phyloP scores from a whole-genome alignment of 2,888 invertebrate species.

The Acleris sparsana region DNA sequence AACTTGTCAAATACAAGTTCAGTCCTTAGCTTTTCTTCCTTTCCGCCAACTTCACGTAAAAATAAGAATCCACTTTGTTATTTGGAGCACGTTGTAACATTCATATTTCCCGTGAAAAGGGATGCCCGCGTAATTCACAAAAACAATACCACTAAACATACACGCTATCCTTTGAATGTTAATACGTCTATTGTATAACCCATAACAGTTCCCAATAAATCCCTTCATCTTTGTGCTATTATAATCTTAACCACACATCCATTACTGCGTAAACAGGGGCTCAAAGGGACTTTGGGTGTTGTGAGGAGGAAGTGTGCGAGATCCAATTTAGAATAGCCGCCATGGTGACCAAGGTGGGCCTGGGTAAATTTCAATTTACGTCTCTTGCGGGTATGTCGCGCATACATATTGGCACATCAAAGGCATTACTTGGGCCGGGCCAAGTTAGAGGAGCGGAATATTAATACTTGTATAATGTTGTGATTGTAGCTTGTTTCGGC shows the following conservation, averaged over 20 bases:
- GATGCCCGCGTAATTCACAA: conserved; percentile 17
- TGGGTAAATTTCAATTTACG: conserved; percentile 64
- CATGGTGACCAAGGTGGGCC: conserved; percentile 40
- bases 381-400: conserved; percentile 53
- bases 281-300: conserved; percentile 10
- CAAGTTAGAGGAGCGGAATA: conserved; percentile 34
- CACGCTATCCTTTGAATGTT: conserved; percentile 26
- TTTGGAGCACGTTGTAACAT: background rate
- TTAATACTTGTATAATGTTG: conserved; percentile 27
- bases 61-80: background rate
- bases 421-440: conserved; percentile 43
- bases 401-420: conserved; percentile 66
- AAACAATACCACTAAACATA: conserved; percentile 31
- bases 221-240: conserved; percentile 19
- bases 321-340: conserved; percentile 11
- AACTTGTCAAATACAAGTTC: no score
- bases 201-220: conserved; percentile 35
- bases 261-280: conserved; percentile 9
- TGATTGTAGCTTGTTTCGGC: conserved; percentile 1
- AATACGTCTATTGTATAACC: conserved; percentile 26
- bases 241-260: conserved; percentile 27
- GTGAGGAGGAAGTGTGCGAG: conserved; percentile 10
- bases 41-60: no score
- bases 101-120: conserved; percentile 5
- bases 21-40: no score